Percentiles rank a stretch among this genome's conserved stretches.
phyloP scores from a whole-genome alignment of 1,140 invertebrate species.

The Kradibia gibbosae region DNA sequence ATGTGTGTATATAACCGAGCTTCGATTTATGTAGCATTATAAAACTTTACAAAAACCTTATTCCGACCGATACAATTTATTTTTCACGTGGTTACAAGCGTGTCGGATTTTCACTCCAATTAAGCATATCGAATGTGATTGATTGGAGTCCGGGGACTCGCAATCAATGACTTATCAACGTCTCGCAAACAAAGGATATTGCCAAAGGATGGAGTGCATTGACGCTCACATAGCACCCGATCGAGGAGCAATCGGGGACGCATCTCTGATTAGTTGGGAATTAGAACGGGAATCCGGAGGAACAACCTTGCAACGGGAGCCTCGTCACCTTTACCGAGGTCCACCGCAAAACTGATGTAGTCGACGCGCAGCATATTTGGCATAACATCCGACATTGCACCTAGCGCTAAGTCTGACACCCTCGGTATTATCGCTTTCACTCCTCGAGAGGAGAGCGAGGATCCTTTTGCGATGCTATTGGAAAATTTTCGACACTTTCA shows the following conservation, averaged over 20 bases:
- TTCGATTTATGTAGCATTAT: constrained; percentile 32
- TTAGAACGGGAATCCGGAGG: too few relatives aligned
- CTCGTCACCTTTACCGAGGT: too few relatives aligned
- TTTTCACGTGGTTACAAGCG: constrained; percentile 37
- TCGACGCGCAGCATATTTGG: too few relatives aligned
- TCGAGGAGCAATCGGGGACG: neutral
- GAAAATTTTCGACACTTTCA: constrained; percentile 17
- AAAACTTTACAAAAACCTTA: constrained; percentile 36
- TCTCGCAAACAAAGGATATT: neutral
- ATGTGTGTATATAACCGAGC: neutral
- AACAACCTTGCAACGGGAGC: too few relatives aligned
- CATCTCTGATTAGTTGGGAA: too few relatives aligned
- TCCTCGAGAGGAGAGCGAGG: neutral
- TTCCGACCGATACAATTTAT: constrained; percentile 32
- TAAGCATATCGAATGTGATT: constrained; percentile 49
- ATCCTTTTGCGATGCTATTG: neutral
- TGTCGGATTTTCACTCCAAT: constrained; percentile 43
- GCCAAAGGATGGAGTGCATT: neutral
- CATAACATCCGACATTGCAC: too few relatives aligned
- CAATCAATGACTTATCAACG: constrained; percentile 41
- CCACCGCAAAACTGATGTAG: too few relatives aligned
- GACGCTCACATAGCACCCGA: too few relatives aligned
- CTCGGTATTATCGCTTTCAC: neutral
- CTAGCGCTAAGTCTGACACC: too few relatives aligned
- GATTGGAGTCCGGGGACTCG: constrained; percentile 31